These are phyloP conservation scores for Karalla daura DNA, from an alignment of 2,797 vertebrate species.

Conservation along the genomic window DNA sequence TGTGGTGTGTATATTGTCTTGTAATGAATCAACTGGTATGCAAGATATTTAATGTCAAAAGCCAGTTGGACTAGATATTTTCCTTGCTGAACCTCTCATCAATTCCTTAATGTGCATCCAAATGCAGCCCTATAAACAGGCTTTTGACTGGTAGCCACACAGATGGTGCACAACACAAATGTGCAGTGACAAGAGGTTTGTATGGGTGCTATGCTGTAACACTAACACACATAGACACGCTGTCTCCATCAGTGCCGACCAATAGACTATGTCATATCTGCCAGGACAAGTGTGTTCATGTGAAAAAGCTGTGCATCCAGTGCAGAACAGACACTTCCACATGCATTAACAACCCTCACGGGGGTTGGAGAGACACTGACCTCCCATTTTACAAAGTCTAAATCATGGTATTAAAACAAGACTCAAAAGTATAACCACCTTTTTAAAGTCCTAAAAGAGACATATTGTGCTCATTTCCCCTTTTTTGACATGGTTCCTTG, in stretches of 20 bases:
- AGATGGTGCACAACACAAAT: neutral
- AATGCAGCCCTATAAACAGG: constrained; percentile 37
- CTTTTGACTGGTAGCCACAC: too few relatives aligned
- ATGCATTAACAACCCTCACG: constrained; percentile 20
- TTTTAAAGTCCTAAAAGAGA: too few relatives aligned
- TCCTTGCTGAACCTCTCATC: too few relatives aligned
- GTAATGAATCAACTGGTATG: too few relatives aligned
- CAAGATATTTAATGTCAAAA: too few relatives aligned
- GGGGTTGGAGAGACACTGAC: neutral
- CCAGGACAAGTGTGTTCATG: constrained; percentile 42
- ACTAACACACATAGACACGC: neutral
- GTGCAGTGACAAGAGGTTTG: too few relatives aligned
- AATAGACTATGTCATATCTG: constrained; percentile 50
- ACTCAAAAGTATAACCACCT: too few relatives aligned
- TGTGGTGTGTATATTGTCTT: too few relatives aligned
- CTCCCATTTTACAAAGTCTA: neutral
- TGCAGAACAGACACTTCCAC: constrained; percentile 26
- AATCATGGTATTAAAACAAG: neutral
- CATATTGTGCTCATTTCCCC: too few relatives aligned
- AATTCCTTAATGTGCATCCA: constrained; percentile 24
- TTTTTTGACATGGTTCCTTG: too few relatives aligned
- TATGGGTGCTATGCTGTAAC: too few relatives aligned
- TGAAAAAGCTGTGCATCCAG: constrained; percentile 43
- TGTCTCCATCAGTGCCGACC: constrained; percentile 49
- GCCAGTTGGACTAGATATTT: too few relatives aligned